phyloP scores from a whole-genome alignment of 1,140 invertebrate genomes.

The Aphelenchoides fujianensis region DNA sequence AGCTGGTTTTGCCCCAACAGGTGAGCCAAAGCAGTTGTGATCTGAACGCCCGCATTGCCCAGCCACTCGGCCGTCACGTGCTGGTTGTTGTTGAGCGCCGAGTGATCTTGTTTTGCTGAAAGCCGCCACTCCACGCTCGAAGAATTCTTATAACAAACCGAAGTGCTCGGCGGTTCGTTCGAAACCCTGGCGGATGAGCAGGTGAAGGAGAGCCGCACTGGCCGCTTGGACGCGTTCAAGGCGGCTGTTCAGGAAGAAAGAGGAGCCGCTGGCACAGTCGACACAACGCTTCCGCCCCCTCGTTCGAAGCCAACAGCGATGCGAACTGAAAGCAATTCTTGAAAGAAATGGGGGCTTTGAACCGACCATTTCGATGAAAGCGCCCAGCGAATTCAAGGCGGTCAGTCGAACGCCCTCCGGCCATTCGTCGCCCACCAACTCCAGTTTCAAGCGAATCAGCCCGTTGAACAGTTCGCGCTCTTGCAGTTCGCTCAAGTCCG shows the following conservation, averaged over 20 bases:
- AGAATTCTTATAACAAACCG: slow-evolving; percentile 14
- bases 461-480: slow-evolving; percentile 76
- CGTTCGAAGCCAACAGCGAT: slow-evolving; percentile 17
- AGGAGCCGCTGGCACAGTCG: slow-evolving; percentile 7
- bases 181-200: slow-evolving; percentile 55
- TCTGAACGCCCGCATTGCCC: slow-evolving; percentile 51
- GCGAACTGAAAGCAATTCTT: slow-evolving; percentile 61
- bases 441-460: slow-evolving; percentile 78
- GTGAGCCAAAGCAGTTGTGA: slow-evolving; percentile 50
- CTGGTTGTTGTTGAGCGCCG: too few species aligned
- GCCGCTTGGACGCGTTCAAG: slow-evolving; percentile 51
- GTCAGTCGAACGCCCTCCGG: slow-evolving; percentile 83
- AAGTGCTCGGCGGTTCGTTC: slow-evolving; percentile 34
- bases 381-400: slow-evolving; percentile 80
- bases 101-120: neutral
- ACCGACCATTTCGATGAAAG: slow-evolving; percentile 82
- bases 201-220: slow-evolving; percentile 55
- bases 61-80: slow-evolving; percentile 22
- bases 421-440: slow-evolving; percentile 80
- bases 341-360: slow-evolving; percentile 39
- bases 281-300: slow-evolving; percentile 3
- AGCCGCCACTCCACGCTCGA: neutral
- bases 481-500: slow-evolving; percentile 69
- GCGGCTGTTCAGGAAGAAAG: slow-evolving; percentile 47
- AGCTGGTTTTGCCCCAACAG: slow-evolving; percentile 47